phyloP scores from a whole-genome alignment of 2,888 invertebrate genomes.

The Volucella zonaria region DNA sequence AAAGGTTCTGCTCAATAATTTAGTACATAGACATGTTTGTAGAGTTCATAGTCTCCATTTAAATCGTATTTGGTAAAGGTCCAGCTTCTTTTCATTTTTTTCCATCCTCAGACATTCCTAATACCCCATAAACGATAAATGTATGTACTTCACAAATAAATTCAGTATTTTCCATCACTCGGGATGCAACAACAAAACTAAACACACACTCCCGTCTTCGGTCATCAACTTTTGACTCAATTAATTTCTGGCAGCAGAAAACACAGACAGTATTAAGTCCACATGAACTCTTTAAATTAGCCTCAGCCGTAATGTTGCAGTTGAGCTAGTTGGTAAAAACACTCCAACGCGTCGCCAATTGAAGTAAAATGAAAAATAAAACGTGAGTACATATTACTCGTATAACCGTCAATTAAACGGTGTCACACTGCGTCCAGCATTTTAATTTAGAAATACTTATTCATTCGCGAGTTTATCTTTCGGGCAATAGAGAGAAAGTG shows the following conservation, averaged over 20 bases:
- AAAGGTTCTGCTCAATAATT: no score
- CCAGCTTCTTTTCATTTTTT: no score
- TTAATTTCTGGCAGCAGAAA: constrained; percentile 22
- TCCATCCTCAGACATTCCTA: constrained; percentile 9
- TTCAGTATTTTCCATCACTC: constrained; percentile 17
- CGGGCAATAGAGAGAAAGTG: background rate
- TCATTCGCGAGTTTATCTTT: constrained; percentile 38
- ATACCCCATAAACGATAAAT: background rate
- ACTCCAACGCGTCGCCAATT: constrained; percentile 46
- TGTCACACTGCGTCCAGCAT: constrained; percentile 72
- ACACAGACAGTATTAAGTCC: constrained; percentile 13
- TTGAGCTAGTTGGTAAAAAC: constrained; percentile 10
- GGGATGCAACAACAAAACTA: constrained; percentile 15
- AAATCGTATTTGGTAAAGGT: no score
- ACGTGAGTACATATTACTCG: constrained; percentile 25
- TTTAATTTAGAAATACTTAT: constrained; percentile 59
- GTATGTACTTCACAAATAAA: constrained; percentile 20
- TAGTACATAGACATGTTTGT: no score
- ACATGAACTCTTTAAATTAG: constrained; percentile 61
- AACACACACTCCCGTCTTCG: constrained; percentile 31
- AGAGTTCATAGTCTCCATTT: no score
- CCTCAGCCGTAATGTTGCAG: constrained; percentile 53
- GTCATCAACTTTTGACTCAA: constrained; percentile 67
- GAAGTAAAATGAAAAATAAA: constrained; percentile 45
- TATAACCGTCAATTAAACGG: constrained; percentile 70